These are phyloP conservation scores for Drosophila miranda DNA, from an alignment of 1,140 invertebrate genomes.

Conservation along the genomic window DNA sequence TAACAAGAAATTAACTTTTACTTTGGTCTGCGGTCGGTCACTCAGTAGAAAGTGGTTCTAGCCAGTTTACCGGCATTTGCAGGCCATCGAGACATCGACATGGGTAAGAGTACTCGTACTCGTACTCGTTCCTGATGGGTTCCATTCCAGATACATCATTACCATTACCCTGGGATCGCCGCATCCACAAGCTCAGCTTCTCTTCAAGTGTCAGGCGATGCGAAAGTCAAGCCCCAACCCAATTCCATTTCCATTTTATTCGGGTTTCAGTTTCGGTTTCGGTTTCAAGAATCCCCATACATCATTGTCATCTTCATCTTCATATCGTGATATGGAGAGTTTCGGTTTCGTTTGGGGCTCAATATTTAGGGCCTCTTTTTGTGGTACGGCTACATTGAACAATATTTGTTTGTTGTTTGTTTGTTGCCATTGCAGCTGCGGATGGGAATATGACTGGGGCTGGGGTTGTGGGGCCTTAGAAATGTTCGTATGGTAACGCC, in stretches of 20 bases:
- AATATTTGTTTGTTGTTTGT: conserved; percentile 11
- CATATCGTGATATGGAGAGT: conserved; percentile 32
- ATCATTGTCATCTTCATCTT: conserved; percentile 59
- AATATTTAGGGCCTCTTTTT: conserved; percentile 11
- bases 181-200: conserved; percentile 27
- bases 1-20: conserved; percentile 40
- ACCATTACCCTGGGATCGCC: conserved; percentile 13
- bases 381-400: not conserved
- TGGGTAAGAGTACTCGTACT: no score
- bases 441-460: not conserved
- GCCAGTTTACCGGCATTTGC: conserved; percentile 48
- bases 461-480: not conserved
- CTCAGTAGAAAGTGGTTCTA: conserved; percentile 64
- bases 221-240: conserved; percentile 54
- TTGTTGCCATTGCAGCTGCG: not conserved
- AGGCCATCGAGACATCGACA: no score
- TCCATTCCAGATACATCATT: no score
- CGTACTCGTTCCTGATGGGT: no score
- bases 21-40: conserved; percentile 17
- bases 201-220: conserved; percentile 59
- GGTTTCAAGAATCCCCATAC: conserved; percentile 63
- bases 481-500: conserved; percentile 20
- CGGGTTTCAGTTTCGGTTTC: conserved; percentile 52
- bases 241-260: conserved; percentile 14
- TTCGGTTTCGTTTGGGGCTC: conserved; percentile 54